Evolutionary conservation across 1,140 invertebrate species (phyloP).

Genomic region (Drosophila sturtevanti): DNA sequence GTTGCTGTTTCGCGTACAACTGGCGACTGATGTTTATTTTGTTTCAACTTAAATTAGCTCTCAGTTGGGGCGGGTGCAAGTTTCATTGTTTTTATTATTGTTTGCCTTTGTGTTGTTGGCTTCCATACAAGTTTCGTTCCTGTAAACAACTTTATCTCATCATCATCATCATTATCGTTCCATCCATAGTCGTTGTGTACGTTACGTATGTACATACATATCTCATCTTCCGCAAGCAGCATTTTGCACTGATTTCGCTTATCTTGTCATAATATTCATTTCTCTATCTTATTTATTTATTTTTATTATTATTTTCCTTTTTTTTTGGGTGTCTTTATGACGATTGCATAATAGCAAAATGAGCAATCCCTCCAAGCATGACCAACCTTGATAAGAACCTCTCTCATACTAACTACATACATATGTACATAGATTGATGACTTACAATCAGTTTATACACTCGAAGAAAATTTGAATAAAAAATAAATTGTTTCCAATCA

Average conservation of each 20-base stretch:
- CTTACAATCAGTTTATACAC: conserved; percentile 7
- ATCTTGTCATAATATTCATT: conserved; percentile 28
- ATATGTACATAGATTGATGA: conserved; percentile 37
- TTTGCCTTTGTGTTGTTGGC: conserved; percentile 63
- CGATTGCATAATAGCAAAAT: conserved; percentile 55
- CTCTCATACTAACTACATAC: too few relatives aligned
- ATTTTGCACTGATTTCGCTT: conserved; percentile 48
- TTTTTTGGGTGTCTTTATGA: conserved; percentile 37
- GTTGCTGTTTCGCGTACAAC: conserved; percentile 39
- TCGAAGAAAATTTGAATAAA: conserved; percentile 6
- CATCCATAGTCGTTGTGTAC: not conserved
- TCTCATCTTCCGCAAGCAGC: conserved; percentile 62
- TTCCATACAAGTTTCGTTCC: conserved; percentile 30
- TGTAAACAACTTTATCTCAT: conserved; percentile 78
- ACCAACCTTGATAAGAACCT: conserved; percentile 10
- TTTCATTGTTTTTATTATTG: conserved; percentile 61
- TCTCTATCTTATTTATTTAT: not conserved
- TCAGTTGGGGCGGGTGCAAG: conserved; percentile 30
- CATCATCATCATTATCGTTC: not conserved
- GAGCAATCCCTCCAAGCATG: conserved; percentile 39
- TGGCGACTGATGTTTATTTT: conserved; percentile 51
- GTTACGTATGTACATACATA: too few relatives aligned
- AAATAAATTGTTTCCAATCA: too few relatives aligned
- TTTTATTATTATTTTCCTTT: conserved; percentile 20
- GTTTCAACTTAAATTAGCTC: conserved; percentile 76